Base-by-base conservation (phyloP, 2,888 invertebrate species). In the Agapostemon virescens region DNA sequence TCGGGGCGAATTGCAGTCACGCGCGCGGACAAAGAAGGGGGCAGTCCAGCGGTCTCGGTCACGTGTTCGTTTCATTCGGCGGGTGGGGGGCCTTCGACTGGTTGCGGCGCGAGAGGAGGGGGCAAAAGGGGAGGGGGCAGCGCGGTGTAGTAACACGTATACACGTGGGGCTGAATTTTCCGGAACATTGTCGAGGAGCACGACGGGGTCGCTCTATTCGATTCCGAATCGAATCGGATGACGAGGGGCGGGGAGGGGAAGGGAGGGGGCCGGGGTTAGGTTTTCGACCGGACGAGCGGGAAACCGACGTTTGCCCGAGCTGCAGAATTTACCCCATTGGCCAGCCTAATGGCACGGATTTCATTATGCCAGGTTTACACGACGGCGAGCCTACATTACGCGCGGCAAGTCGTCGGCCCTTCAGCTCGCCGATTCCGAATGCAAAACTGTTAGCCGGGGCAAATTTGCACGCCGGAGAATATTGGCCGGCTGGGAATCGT, bases 341-440 rank as follows among this genome's bases (percentile, higher is more conserved):
- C 76, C 82, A 83, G 88, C 84, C 87, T 90, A 89, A 90, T 89
- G 89, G 87, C 84, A 89, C 84, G 88, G 85, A 90, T 89, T 89
- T 88, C 89, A 89, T 89, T 89, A 89, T 87, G 87, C 85, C 82
- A 77, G 86, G 87, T 88, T 88, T 88, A 85, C 87, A 83, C 82
- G 84, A 74, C 70, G 76, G 52, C 63, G 80, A 33, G 74, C 69
- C 78, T 81, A 81, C 81, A 76, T 74, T 61, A 76, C 73, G 69
- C 75, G 69, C 66, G 72, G 69, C 49, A 49, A 49, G 49, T 49
- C 49, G 49, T n/a, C 72, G 58, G 58, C 7, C 20, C 61, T 33
- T 49, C 33, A 30, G 67, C 76, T n/a, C 71, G 49, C 67, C 79
- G 71, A 86, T 85, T 85, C 81, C 73, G 81, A 77, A 83, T 85